Conservation (phyloP, 1,140 invertebrate genomes). For the Harpegnathos saltator region DNA sequence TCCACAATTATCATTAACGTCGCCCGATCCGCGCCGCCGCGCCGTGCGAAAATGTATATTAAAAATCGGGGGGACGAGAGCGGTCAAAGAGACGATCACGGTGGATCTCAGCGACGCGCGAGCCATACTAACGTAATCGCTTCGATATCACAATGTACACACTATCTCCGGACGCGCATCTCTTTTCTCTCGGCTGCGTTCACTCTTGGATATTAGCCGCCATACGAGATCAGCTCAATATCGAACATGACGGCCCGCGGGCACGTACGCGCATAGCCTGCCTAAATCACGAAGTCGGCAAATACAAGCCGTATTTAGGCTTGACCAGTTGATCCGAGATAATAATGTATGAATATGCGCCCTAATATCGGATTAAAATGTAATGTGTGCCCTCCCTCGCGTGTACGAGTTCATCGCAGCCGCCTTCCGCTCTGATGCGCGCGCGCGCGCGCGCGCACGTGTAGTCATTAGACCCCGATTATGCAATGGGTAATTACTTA, state of each 20-base stretch:
- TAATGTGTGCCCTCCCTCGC: slow-evolving; percentile 44
- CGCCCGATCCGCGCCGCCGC: no score
- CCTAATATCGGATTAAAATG: slow-evolving; percentile 71
- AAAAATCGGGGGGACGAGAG: no score
- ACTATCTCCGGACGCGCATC: no score
- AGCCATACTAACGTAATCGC: no score
- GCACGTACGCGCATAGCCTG: slow-evolving; percentile 13
- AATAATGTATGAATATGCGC: slow-evolving; percentile 65
- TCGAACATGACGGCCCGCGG: slow-evolving; percentile 3
- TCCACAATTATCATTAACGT: no score
- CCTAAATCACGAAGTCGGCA: slow-evolving; percentile 63
- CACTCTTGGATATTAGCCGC: slow-evolving; percentile 17
- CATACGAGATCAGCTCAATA: slow-evolving; percentile 20
- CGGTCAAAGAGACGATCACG: no score
- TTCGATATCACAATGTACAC: no score
- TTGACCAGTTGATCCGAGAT: slow-evolving; percentile 65
- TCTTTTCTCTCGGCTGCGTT: slow-evolving; percentile 1
- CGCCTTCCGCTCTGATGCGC: neutral
- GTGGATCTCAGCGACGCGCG: no score
- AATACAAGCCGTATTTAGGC: slow-evolving; percentile 63
- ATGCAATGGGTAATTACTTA: slow-evolving; percentile 40
- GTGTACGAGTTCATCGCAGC: slow-evolving; percentile 28
- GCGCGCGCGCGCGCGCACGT: neutral
- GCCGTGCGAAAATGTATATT: no score
- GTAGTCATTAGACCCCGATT: slow-evolving; percentile 41